Evolutionary conservation across 2,888 invertebrate species (phyloP), one percentile per base, ranked within the genome.

Genomic region (Ephialtes manifestator): DNA sequence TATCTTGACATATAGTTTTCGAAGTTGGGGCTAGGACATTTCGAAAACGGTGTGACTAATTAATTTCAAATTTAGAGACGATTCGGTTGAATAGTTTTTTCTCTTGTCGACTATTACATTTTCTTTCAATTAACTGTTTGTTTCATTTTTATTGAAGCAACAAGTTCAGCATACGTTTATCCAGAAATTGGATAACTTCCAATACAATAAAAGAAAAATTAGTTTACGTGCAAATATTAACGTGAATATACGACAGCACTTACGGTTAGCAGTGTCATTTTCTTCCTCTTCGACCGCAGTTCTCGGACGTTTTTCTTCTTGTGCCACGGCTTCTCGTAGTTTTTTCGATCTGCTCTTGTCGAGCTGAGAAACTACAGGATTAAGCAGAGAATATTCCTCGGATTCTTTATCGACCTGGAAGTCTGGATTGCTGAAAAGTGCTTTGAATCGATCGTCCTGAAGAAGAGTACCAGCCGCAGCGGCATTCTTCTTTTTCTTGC

Each of bases 341-440:
- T 96, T 95, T 90, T 96, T 97, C 65, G 95, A 94, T 92, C 96
- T 96, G 13, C 94, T 95, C 92, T 97, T 97, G 89, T 97, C 97
- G 72, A 98, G 93, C 89, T 97, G 96, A 46, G 98, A 97, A 51
- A 99, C 95, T 4, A 98, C 98, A 24, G 99, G 99, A 94, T 99
- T 98, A 24, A 99, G 94, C 84, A 99, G 95, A 89, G 97, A 95
- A 93, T 96, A 99, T 92, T 99, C 98, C 90, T 98, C 98, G 70
- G 97, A 96, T 91, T 96, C 96, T 90, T 96, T 97, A 93, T 99
- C 97, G 79, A 99, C 97, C 94, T 98, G 97, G 94, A 98, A 99
- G 92, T 99, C 98, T 13, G 98, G 97, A 95, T 99, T 98, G 89
- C 96, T 96, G 94, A 99, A 99, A 93, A 99, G 94, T 1, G 96